Evolutionary conservation across 1,140 invertebrate species (phyloP).

Genomic region (Drosophila mojavensis): DNA sequence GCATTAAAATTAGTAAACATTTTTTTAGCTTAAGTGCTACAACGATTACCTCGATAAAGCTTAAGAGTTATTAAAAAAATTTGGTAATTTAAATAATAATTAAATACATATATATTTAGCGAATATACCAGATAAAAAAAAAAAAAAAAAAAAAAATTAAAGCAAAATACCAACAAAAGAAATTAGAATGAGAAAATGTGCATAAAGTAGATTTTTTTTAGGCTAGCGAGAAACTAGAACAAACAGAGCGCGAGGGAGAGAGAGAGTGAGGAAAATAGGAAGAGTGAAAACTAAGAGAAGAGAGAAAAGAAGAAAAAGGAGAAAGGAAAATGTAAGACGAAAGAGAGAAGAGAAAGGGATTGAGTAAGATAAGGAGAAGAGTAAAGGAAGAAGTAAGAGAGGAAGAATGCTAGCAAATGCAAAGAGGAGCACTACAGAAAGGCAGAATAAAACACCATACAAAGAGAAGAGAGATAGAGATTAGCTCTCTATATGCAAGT

Average conservation of each 20-base stretch:
- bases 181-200: conserved; percentile 14
- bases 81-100: conserved; percentile 73
- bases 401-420: no score
- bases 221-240: conserved; percentile 26
- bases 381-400: neutral
- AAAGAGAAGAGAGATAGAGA: neutral
- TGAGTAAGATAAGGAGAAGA: neutral
- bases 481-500: conserved; percentile 32
- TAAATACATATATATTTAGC: conserved; percentile 59
- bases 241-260: neutral
- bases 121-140: conserved; percentile 64
- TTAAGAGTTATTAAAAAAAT: conserved; percentile 72
- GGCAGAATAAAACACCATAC: no score
- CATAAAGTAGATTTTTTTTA: conserved; percentile 48
- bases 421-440: no score
- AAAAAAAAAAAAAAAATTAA: conserved; percentile 40
- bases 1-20: conserved; percentile 77
- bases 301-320: neutral
- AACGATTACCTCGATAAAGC: conserved; percentile 80
- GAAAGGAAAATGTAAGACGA: neutral
- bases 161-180: conserved; percentile 39
- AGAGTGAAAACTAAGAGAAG: neutral
- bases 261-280: neutral
- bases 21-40: conserved; percentile 82
- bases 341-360: no score